Evolutionary conservation across 1,140 invertebrate species (phyloP), one percentile per base, ranked within the genome.

Genomic region (Brachionus rubens): DNA sequence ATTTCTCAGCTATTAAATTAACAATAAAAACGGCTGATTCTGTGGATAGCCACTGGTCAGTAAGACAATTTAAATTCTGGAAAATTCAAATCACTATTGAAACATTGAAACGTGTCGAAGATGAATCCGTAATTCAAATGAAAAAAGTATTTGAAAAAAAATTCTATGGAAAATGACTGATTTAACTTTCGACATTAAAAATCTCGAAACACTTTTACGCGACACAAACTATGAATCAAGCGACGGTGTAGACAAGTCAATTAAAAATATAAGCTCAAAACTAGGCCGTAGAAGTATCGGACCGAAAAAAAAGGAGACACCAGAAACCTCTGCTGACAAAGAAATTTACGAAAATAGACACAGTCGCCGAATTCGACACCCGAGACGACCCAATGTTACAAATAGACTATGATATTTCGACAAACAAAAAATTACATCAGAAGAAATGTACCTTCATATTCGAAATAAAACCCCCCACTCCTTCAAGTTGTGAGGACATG

Each of bases 391-490:
- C 89, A 1, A 84, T 91, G 54, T 88, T 88, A 79, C 85, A 87
- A 43, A 92, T 92, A 0, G 87, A 89, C 78, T 94, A 91, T 85
- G 89, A 90, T 24, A 90, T 93, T 80, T 88, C 89, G 79, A 91
- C 81, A 90, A 91, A 79, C 92, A 95, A 82, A 87, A 90, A 56
- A 91, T 95, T 1, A 89, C 88, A 9, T 88, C 92, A 0, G 91
- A 93, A 83, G 92, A 95, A 82, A 88, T 94, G 40, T 94, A 89
- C 84, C 85, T 94, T 54, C 90, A 91, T 83, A 91, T 94, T 88
- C 90, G 91, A 0, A 89, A 89, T 75, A 94, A 93, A 83, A 93
- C 90, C 7, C n/a, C 88, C 90, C 30, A 84, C 88, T 0, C 90
- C 91, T 0, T 87, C 91, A 0, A 93, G 92, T 80, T 94, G 92